phyloP scores from a whole-genome alignment of 2,888 invertebrate genomes.

The Sinelater perroti region DNA sequence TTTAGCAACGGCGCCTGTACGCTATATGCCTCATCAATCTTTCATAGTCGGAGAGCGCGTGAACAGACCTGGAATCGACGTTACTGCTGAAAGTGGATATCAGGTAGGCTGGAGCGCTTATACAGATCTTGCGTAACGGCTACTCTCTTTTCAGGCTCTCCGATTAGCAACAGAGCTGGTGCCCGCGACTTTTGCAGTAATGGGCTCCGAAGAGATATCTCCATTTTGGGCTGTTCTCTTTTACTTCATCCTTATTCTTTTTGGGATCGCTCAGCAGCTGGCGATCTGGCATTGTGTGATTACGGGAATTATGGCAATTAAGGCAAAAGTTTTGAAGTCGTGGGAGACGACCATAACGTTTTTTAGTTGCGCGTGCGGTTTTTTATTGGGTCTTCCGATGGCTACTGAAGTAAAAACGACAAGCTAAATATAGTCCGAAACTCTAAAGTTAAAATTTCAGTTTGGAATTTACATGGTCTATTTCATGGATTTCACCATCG shows the following conservation, averaged over 20 bases:
- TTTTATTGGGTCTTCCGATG: conserved; percentile 84
- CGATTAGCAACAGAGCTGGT: conserved; percentile 90
- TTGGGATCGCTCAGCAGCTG: conserved; percentile 88
- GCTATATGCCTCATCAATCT: conserved; percentile 76
- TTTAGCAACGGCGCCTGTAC: conserved; percentile 68
- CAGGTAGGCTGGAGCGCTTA: conserved; percentile 62
- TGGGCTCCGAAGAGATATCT: conserved; percentile 79
- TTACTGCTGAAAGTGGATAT: conserved; percentile 75
- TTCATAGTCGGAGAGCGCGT: conserved; percentile 76
- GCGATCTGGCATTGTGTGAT: conserved; percentile 93
- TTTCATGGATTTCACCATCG: conserved; percentile 84
- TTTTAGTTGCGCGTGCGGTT: conserved; percentile 83
- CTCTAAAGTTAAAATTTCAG: conserved; percentile 62
- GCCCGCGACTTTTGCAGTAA: conserved; percentile 81
- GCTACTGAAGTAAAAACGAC: conserved; percentile 77
- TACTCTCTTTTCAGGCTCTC: conserved; percentile 63
- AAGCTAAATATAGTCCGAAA: conserved; percentile 4
- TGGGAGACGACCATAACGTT: conserved; percentile 88
- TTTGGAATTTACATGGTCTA: conserved; percentile 84
- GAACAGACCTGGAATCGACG: conserved; percentile 66
- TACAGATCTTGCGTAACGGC: too few species aligned
- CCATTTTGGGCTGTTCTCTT: conserved; percentile 90
- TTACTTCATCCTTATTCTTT: conserved; percentile 83
- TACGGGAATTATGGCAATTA: conserved; percentile 82
- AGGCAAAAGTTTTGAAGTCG: conserved; percentile 73